Evolutionary conservation across 2,888 invertebrate genomes (phyloP), one percentile per base, ranked within the genome.

Genomic region (Leptodirus hochenwartii): DNA sequence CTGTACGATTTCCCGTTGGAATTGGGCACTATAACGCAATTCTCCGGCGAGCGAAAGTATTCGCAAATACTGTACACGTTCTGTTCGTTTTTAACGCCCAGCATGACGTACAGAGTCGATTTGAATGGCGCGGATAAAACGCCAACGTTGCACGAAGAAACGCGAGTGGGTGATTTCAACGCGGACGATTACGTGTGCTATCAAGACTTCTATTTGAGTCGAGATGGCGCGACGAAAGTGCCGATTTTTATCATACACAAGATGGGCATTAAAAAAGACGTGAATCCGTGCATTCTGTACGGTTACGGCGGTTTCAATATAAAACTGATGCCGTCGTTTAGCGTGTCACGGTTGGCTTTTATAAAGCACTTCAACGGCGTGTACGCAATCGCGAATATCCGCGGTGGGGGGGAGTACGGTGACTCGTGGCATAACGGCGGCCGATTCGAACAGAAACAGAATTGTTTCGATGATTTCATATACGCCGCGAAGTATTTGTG

Each of bases 251-350:
- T 96, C 38, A 72, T 84, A 32, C 68, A 72, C 37, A 80, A 74
- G 54, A 79, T 79, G 61, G 77, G 75, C 9, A 53, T 61, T 4
- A 56, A 57, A 37, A 70, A 82, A 54, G 73, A 79, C 3, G 59
- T 65, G n/a, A 69, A 69, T 47, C 87, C 93, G 1, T 79, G 84
- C 37, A 60, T 93, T 25, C 58, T 98, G 17, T 95, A 95, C 55
- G 96, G 93, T 10, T 96, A 96, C 55, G 96, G 96, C 31, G 96
- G 96, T 1, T 98, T 98, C 57, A 93, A 90, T 59, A 73, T 88
- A 41, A 81, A 84, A 51, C 62, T 93, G 39, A 79, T 80, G 49
- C 95, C 96, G 4, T 68, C 69, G 28, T 98, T 96, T 60, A 81
- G 82, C 43, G 72, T 90, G 15, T 76, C 79, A 9, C 66, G 88